Base-by-base conservation (phyloP, 2,797 vertebrate species). In the Sebastes kiyomatsui region DNA sequence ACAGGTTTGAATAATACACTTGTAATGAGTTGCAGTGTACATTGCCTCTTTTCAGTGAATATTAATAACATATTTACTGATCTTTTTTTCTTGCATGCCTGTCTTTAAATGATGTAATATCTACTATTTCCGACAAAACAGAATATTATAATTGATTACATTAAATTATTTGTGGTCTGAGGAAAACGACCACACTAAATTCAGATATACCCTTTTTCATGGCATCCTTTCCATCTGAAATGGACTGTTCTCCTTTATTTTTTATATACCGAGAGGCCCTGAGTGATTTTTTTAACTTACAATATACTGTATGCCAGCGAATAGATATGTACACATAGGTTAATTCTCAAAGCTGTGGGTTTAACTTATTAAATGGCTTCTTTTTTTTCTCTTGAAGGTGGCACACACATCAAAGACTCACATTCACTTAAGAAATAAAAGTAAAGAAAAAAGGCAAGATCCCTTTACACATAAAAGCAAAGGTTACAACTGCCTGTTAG, bases 301-400 rank as follows among this genome's bases (percentile, higher is more conserved):
- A 95, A 96, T 95, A 96, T 96, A 42, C 38, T 42, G 38, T 42
- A 97, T 93, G 95, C 95, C 95, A 96, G 95, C 94, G 89, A 95
- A 95, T 94, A 95, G 95, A 96, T 96, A 96, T 97, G 95, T 97
- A 95, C 96, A 96, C 94, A 94, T 94, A 95, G 93, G 94, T 95
- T 95, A 94, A 93, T 95, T 95, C 94, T 96, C 95, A 95, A 96
- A 96, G 95, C 95, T 96, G 96, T 96, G 95, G 93, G 94, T 95
- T 92, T 93, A 95, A 96, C 94, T 96, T 91, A 95, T 96, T 95
- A 93, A 95, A 96, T 96, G 95, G 96, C 95, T 96, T 96, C 76
- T 49, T 95, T 94, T 88, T 94, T 95, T 93, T 93, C 90, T 91
- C 91, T 95, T 87, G 83, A 95, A 95, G 94, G 95, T 95, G 95